These are phyloP conservation scores for Pangasius sanitwongsei DNA, from an alignment of 2,797 vertebrate genomes.

Conservation along the genomic window DNA sequence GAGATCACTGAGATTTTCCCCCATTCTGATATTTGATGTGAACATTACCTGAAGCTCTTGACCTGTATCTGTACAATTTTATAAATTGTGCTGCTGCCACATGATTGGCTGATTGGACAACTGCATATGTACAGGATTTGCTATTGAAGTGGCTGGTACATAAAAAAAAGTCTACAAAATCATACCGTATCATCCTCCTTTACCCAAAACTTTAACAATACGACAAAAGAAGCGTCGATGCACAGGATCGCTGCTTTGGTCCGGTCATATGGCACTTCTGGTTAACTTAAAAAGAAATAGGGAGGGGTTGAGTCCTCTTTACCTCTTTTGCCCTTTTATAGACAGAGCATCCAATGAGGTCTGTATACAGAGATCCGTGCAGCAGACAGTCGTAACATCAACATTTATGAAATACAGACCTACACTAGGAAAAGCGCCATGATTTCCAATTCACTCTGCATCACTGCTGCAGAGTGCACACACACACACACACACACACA, in stretches of 20 bases:
- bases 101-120: neutral
- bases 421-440: neutral
- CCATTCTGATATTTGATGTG: neutral
- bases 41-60: neutral
- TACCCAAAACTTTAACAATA: neutral
- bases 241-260: neutral
- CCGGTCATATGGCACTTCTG: neutral
- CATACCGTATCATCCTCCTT: neutral
- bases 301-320: neutral
- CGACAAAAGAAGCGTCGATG: no score
- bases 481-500: conserved; percentile 12
- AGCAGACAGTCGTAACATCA: neutral
- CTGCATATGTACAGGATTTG: neutral
- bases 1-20: neutral
- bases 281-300: neutral
- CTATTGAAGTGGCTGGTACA: neutral
- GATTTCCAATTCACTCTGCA: neutral
- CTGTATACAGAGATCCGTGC: neutral
- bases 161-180: neutral
- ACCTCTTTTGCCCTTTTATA: neutral
- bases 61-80: neutral
- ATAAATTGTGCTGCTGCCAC: neutral
- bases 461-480: neutral
- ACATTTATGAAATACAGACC: neutral
- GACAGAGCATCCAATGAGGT: neutral